These are phyloP conservation scores for Noctua fimbriata DNA, from an alignment of 2,888 invertebrate species.

Conservation along the genomic window DNA sequence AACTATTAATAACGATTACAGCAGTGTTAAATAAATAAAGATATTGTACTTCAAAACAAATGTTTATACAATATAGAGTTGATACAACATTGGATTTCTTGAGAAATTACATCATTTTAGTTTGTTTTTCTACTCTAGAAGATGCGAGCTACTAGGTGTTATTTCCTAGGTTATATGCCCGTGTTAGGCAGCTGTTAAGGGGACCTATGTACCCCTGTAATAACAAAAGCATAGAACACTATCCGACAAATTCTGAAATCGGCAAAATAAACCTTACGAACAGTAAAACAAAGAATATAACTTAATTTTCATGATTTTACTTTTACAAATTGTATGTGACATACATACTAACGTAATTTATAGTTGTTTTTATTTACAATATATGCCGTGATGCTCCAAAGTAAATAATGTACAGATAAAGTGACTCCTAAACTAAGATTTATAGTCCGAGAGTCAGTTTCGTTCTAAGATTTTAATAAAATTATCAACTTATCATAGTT, in stretches of 20 bases:
- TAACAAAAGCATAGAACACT: not conserved
- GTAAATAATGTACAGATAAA: slow-evolving; percentile 37
- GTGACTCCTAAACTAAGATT: not conserved
- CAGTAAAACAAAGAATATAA: slow-evolving; percentile 14
- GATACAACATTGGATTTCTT: slow-evolving; percentile 1
- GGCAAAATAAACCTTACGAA: not conserved
- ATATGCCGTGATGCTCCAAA: slow-evolving; percentile 25
- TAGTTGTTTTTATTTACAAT: slow-evolving; percentile 37
- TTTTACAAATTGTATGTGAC: not conserved
- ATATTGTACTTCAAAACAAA: slow-evolving; percentile 37
- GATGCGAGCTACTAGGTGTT: not conserved
- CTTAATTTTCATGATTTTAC: not conserved
- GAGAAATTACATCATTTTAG: not conserved
- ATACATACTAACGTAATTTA: slow-evolving; percentile 20
- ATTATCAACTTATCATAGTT: slow-evolving; percentile 13
- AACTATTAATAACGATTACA: slow-evolving; percentile 1
- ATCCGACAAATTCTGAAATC: not conserved
- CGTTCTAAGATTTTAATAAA: slow-evolving; percentile 22
- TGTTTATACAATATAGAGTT: not conserved
- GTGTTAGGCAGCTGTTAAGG: not conserved
- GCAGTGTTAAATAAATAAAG: slow-evolving; percentile 23
- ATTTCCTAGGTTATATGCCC: not conserved
- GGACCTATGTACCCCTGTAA: not conserved
- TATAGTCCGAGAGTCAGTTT: not conserved
- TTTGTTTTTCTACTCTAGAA: not conserved